Conservation (phyloP, 2,113 vertebrate genomes). For the Tinamus guttatus region DNA sequence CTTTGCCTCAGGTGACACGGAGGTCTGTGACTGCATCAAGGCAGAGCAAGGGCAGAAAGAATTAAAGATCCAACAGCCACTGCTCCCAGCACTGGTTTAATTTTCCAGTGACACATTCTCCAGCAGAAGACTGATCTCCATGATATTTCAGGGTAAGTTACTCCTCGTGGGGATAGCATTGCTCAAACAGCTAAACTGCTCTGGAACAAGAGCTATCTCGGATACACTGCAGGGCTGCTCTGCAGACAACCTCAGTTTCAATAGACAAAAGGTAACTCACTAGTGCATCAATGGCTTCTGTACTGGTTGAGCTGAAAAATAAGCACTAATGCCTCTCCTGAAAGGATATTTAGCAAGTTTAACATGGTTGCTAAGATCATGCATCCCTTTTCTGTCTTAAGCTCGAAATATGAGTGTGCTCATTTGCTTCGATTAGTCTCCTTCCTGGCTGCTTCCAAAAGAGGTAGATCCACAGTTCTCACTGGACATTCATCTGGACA, state of each 20-base stretch:
- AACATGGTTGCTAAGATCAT: background rate
- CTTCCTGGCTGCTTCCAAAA: background rate
- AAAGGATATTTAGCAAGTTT: background rate
- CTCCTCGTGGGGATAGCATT: background rate
- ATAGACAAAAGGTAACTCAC: background rate
- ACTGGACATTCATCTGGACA: background rate
- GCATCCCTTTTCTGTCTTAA: background rate
- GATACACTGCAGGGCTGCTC: rapidly evolving
- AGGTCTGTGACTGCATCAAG: background rate
- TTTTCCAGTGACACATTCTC: background rate
- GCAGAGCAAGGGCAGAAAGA: background rate
- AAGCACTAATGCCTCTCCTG: background rate
- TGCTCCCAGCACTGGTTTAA: background rate
- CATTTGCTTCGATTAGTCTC: background rate
- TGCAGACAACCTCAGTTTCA: background rate
- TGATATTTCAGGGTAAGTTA: background rate
- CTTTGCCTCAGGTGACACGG: background rate
- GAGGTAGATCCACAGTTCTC: background rate
- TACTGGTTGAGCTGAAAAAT: background rate
- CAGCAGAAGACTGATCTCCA: background rate
- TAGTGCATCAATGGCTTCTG: background rate
- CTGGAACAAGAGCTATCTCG: background rate
- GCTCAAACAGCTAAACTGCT: background rate
- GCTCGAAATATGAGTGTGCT: background rate
- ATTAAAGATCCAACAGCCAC: background rate